phyloP scores from a whole-genome alignment of 2,888 invertebrate species.

The Argyresthia goedartella region DNA sequence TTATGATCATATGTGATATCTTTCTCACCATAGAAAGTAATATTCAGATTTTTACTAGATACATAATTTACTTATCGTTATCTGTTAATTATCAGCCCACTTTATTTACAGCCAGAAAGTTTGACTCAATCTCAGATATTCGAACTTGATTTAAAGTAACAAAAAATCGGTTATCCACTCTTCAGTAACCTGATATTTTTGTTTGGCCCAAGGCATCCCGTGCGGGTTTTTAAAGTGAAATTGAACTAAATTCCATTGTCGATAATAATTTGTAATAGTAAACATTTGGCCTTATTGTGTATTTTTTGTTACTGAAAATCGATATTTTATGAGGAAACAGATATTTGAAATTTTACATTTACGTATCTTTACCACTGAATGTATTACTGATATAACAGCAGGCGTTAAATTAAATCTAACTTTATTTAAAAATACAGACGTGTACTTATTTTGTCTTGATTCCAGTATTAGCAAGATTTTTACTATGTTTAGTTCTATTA shows the following conservation, averaged over 20 bases:
- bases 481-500: too few relatives aligned
- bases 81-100: too few relatives aligned
- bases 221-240: slow-evolving; percentile 28
- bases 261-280: slow-evolving; percentile 59
- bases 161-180: slow-evolving; percentile 5
- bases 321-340: slow-evolving; percentile 5
- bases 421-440: too few relatives aligned
- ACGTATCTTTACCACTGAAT: background rate
- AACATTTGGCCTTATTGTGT: slow-evolving; percentile 49
- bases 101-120: too few relatives aligned
- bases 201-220: slow-evolving; percentile 27
- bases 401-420: background rate
- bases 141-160: background rate
- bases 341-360: too few relatives aligned
- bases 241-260: slow-evolving; percentile 40
- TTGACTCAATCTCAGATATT: too few relatives aligned
- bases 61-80: too few relatives aligned
- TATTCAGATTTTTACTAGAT: too few relatives aligned
- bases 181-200: slow-evolving; percentile 51
- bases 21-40: too few relatives aligned
- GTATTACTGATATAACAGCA: background rate
- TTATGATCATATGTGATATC: too few relatives aligned
- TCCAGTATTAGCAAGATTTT: too few relatives aligned
- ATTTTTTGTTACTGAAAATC: slow-evolving; percentile 23
- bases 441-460: too few relatives aligned